Percentiles rank a stretch among this genome's conserved stretches.
Evolutionary conservation across 2,888 invertebrate species (phyloP).

Genomic region (Nesidiocoris tenuis): DNA sequence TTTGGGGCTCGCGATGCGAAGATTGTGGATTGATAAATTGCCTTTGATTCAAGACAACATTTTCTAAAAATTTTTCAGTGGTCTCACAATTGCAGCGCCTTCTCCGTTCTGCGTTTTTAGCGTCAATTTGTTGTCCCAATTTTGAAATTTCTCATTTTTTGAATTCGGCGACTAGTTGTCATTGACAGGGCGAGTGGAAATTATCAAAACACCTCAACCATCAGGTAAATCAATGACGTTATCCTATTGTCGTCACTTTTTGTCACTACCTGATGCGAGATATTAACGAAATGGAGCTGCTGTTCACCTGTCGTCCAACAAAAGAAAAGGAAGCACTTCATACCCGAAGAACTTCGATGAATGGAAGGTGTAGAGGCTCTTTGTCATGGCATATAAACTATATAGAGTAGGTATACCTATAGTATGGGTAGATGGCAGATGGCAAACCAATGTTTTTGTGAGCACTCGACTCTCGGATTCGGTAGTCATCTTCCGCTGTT

Average conservation of each 20-base stretch:
- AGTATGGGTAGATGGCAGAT: neutral
- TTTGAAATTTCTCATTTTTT: too few relatives aligned
- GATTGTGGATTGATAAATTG: too few relatives aligned
- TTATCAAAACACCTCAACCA: too few relatives aligned
- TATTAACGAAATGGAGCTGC: neutral
- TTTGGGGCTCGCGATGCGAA: too few relatives aligned
- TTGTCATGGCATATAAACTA: neutral
- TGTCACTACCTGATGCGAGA: neutral
- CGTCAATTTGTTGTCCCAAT: too few relatives aligned
- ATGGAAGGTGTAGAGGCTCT: neutral
- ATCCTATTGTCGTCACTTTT: neutral
- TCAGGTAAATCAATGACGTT: neutral
- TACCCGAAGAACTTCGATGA: neutral
- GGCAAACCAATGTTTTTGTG: neutral
- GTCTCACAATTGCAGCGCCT: too few relatives aligned
- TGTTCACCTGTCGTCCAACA: neutral
- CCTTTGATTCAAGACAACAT: too few relatives aligned
- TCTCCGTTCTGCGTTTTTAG: too few relatives aligned
- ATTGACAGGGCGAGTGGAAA: too few relatives aligned
- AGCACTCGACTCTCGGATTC: neutral
- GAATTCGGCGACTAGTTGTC: too few relatives aligned
- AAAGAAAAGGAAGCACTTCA: neutral
- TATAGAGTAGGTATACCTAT: too few relatives aligned
- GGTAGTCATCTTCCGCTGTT: neutral
- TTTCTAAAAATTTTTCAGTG: too few relatives aligned